These are phyloP conservation scores for Lasioglossum villosulum DNA, from an alignment of 2,888 invertebrate genomes.

Conservation along the genomic window DNA sequence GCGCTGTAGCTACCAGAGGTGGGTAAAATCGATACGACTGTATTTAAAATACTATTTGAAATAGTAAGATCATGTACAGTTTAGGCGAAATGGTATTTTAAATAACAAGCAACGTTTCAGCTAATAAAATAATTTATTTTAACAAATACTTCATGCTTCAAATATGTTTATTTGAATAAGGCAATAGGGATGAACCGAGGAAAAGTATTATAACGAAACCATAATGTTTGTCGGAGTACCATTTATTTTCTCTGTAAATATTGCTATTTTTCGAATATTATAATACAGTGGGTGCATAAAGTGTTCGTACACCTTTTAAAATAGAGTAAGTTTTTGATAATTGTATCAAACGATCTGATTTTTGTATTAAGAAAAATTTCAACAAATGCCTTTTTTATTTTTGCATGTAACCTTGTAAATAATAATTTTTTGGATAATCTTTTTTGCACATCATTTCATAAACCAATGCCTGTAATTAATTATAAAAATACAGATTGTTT, in stretches of 20 bases:
- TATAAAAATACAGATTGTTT: too few relatives aligned
- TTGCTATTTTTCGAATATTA: too few relatives aligned
- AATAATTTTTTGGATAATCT: too few relatives aligned
- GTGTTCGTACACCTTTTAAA: too few relatives aligned
- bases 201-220: neutral
- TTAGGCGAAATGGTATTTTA: slow-evolving; percentile 1
- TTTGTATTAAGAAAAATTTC: too few relatives aligned
- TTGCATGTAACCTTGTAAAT: too few relatives aligned
- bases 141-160: neutral
- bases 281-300: too few relatives aligned
- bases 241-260: neutral
- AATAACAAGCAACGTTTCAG: neutral
- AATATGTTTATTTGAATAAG: neutral
- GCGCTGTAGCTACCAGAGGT: neutral
- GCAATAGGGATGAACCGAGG: neutral
- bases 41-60: slow-evolving; percentile 2
- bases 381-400: too few relatives aligned
- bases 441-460: too few relatives aligned
- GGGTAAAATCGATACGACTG: neutral
- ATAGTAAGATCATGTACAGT: neutral
- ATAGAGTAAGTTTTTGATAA: too few relatives aligned
- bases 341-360: too few relatives aligned
- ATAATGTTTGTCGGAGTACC: neutral
- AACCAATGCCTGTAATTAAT: too few relatives aligned
- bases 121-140: neutral